These are phyloP conservation scores for Watersipora subatra DNA, from an alignment of 1,140 invertebrate species.

Conservation along the genomic window DNA sequence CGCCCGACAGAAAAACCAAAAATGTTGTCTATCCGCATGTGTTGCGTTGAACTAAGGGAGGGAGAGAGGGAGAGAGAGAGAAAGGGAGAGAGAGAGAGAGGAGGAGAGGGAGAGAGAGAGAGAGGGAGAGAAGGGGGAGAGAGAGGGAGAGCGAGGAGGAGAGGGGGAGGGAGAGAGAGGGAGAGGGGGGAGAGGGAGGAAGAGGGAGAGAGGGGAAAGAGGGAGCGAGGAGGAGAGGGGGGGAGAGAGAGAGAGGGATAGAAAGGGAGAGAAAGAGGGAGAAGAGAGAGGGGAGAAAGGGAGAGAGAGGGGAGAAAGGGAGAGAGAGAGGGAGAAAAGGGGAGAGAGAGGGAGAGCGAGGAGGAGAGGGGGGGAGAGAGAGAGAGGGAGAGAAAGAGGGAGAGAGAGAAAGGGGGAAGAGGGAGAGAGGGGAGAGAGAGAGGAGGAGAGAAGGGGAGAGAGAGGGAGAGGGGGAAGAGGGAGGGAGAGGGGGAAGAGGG, in stretches of 20 bases:
- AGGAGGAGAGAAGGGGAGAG: not conserved
- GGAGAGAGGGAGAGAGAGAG: not conserved
- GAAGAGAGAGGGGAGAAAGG: not conserved
- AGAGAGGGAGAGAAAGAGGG: not conserved
- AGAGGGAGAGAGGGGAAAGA: not conserved
- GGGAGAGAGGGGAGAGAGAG: not conserved
- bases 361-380: not conserved
- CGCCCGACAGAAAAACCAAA: too few relatives aligned
- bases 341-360: too few relatives aligned
- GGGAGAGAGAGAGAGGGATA: not conserved
- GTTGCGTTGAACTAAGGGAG: too few relatives aligned
- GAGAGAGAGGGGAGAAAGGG: not conserved
- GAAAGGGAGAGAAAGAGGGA: not conserved
- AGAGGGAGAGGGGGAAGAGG: not conserved
- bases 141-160: too few relatives aligned
- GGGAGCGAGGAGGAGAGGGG: not conserved
- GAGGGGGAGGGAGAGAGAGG: not conserved
- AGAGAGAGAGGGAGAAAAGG: not conserved
- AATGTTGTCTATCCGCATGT: too few relatives aligned
- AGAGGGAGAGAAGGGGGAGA: not conserved
- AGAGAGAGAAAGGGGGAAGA: not conserved
- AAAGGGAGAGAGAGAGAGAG: slow-evolving; percentile 1
- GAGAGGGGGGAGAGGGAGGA: not conserved
- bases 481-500: not conserved
- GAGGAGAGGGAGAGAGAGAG: not conserved